Evolutionary conservation across 1,140 invertebrate genomes (phyloP), one percentile per base, ranked within the genome.

Genomic region (Tetramorium alpestre): DNA sequence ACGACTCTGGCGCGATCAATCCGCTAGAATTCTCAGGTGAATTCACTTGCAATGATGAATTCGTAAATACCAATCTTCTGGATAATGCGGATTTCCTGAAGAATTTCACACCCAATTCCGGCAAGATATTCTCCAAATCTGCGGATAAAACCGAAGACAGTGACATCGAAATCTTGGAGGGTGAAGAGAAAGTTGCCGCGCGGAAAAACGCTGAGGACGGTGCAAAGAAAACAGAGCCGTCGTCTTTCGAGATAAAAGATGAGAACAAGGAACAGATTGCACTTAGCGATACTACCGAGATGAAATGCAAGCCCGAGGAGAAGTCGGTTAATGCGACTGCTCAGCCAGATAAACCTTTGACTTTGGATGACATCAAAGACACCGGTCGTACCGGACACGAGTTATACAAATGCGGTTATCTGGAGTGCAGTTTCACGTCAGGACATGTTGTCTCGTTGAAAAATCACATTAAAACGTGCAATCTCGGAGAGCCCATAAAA

Each of bases 361-460:
- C 92, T 0, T 70, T 95, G 16, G 93, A 95, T 0, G 95, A 95
- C 28, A 94, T 95, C 3, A 94, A 93, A 72, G 78, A 94, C 56
- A 95, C 94, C 1, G 95, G 95, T 1, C 88, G 94, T 11, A 67
- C 8, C 78, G 96, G 95, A 18, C 85, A 80, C 13, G 91, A 95
- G 13, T 93, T 97, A 0, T 97, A 95, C 81, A 94, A 91, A 65
- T 97, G 96, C 93, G 96, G 96, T 2, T 96, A 95, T 85, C 89
- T 89, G 0, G 60, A 77, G 0, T 96, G 96, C 69, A 84, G 86
- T 7, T 94, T 91, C 67, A 56, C 91, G 0, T 92, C 93, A 3
- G 78, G 88, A 2, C 95, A 91, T 28, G 73, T 93, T 0, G 77
- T 58, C 0, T 60, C 87, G 1, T 93, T 97, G 22, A 96, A 95